Conservation (phyloP, 64 coral and sea anemone species). For the Dendronephthya gigantea region DNA sequence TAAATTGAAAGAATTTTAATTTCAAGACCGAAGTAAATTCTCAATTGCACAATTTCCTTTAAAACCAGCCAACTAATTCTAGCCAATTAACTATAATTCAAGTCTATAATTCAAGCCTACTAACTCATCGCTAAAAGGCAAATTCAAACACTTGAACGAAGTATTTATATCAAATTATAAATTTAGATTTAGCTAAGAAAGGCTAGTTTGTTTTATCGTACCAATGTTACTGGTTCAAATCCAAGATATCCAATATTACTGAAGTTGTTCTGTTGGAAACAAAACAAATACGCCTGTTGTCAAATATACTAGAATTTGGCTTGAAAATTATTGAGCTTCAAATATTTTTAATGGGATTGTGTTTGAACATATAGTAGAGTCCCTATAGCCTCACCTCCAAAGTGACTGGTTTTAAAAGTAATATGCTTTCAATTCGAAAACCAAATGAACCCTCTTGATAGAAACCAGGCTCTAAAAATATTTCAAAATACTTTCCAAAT, state of each 20-base stretch:
- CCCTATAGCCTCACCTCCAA: slow-evolving; percentile 55
- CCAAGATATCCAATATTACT: slow-evolving; percentile 65
- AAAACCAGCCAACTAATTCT: too few species aligned
- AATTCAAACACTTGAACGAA: too few species aligned
- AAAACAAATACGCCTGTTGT: too few species aligned
- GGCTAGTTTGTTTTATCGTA: slow-evolving; percentile 37
- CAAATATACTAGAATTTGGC: too few species aligned
- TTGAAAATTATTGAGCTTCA: too few species aligned
- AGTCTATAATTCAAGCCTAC: too few species aligned
- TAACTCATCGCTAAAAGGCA: too few species aligned
- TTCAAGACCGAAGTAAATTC: not conserved
- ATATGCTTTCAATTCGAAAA: slow-evolving; percentile 84
- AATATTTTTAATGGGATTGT: too few species aligned
- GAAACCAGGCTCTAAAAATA: slow-evolving; percentile 76
- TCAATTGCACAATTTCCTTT: not conserved
- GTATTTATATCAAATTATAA: too few species aligned
- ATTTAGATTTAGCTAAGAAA: too few species aligned
- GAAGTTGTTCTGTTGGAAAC: slow-evolving; percentile 70
- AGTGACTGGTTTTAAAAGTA: slow-evolving; percentile 56
- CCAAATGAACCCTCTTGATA: slow-evolving; percentile 91
- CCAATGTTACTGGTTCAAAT: slow-evolving; percentile 75
- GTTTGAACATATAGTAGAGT: not conserved
- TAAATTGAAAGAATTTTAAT: not conserved
- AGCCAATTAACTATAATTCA: too few species aligned
- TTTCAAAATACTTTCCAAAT: too few species aligned